Evolutionary conservation across 2,797 vertebrate species (phyloP).

Genomic region (Aselliscus stoliczkanus): DNA sequence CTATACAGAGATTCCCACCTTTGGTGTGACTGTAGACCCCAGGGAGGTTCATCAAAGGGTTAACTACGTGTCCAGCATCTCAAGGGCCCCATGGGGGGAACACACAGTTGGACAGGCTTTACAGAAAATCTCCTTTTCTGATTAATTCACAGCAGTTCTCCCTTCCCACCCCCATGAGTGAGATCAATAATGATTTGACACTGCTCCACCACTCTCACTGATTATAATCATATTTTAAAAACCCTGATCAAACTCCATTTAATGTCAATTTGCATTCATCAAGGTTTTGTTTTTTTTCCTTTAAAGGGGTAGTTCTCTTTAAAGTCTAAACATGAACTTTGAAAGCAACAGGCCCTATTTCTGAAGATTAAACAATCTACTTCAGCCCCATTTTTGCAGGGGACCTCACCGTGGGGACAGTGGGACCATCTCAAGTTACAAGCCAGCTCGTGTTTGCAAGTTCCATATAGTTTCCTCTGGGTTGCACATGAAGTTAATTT

Average conservation of each 20-base stretch:
- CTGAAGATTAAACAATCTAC: not conserved
- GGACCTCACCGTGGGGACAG: fast-evolving
- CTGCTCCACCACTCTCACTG: not conserved
- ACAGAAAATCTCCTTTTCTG: not conserved
- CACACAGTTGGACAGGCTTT: not conserved
- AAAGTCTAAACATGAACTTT: not conserved
- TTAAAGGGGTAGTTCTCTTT: slow-evolving; percentile 30
- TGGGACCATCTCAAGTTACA: fast-evolving
- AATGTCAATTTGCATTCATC: slow-evolving; percentile 57
- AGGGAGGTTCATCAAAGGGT: too few species aligned
- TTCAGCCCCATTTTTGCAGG: not conserved
- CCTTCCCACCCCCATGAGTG: not conserved
- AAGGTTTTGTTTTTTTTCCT: not conserved
- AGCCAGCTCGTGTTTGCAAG: fast-evolving
- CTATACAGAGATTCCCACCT: not conserved
- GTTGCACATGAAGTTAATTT: not conserved
- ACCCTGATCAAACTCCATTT: slow-evolving; percentile 50
- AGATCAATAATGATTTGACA: slow-evolving; percentile 1
- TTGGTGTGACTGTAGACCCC: fast-evolving
- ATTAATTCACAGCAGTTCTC: not conserved
- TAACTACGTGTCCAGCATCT: not conserved
- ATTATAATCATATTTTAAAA: slow-evolving; percentile 61
- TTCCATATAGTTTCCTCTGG: fast-evolving
- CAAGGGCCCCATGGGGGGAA: not conserved
- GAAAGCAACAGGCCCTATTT: not conserved